Conservation (phyloP, 2,888 invertebrate genomes). For the Acleris laterana region DNA sequence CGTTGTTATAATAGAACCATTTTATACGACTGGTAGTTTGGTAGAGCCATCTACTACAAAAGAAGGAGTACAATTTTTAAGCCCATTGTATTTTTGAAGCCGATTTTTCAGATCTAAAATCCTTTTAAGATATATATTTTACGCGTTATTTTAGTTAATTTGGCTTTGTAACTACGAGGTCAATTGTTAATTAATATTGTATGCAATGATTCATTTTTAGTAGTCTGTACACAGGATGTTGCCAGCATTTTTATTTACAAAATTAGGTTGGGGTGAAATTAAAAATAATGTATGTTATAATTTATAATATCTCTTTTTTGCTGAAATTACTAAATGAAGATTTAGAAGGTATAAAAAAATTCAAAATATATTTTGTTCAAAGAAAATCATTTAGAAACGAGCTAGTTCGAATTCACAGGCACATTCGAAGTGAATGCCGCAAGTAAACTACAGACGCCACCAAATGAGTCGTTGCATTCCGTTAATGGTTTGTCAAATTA, state of each 20-base stretch:
- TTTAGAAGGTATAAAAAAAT: neutral
- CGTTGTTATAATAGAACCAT: too few relatives aligned
- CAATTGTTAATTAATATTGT: constrained; percentile 39
- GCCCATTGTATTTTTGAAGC: neutral
- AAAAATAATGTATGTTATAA: constrained; percentile 7
- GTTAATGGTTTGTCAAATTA: constrained; percentile 78
- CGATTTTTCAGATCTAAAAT: neutral
- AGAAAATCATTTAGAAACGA: too few relatives aligned
- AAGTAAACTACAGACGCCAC: constrained; percentile 67
- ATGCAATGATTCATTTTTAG: constrained; percentile 47
- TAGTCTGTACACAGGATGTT: constrained; percentile 62
- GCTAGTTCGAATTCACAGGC: constrained; percentile 5
- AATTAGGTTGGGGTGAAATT: constrained; percentile 36
- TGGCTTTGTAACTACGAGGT: constrained; percentile 1
- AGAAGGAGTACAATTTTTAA: constrained; percentile 29
- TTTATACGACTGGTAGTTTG: neutral
- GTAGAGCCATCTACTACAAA: constrained; percentile 55
- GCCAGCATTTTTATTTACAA: constrained; percentile 44
- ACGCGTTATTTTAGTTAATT: neutral
- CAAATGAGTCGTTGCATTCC: constrained; percentile 58
- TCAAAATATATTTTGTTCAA: neutral
- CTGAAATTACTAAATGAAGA: too few relatives aligned
- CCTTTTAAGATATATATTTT: neutral
- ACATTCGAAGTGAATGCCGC: constrained; percentile 59
- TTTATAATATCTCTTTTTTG: neutral